phyloP scores from a whole-genome alignment of 2,797 vertebrate genomes.

The Simalia tracyae region DNA sequence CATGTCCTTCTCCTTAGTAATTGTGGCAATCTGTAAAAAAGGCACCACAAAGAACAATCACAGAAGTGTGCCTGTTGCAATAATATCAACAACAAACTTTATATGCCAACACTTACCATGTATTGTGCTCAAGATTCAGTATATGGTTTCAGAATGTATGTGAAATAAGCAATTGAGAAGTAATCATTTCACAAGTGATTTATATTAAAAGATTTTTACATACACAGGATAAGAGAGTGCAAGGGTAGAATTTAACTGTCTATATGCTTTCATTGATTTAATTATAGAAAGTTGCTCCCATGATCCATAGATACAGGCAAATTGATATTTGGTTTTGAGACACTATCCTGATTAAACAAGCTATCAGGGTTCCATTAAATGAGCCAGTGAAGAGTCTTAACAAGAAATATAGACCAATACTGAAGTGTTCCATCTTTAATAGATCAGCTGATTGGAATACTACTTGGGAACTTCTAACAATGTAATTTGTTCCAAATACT shows the following conservation, averaged over 20 bases:
- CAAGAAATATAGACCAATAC: neutral
- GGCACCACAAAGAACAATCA: neutral
- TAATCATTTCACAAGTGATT: neutral
- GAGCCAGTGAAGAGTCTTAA: neutral
- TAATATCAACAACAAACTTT: neutral
- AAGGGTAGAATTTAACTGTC: neutral
- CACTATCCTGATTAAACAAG: neutral
- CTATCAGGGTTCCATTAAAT: neutral
- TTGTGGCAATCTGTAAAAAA: slow-evolving; percentile 1
- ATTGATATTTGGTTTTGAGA: neutral
- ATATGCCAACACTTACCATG: neutral
- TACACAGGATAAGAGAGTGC: no score
- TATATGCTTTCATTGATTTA: neutral
- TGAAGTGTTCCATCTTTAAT: neutral
- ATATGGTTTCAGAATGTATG: neutral
- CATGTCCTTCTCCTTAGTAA: slow-evolving; percentile 27
- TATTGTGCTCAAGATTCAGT: neutral
- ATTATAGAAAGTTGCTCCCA: neutral
- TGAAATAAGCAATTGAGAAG: neutral
- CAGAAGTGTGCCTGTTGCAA: neutral
- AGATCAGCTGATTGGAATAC: neutral
- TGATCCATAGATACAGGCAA: neutral
- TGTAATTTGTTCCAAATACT: neutral
- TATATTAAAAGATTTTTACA: neutral
- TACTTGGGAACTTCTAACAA: neutral